These are phyloP conservation scores for Sesamia inferens DNA, from an alignment of 2,888 invertebrate species.

Conservation along the genomic window DNA sequence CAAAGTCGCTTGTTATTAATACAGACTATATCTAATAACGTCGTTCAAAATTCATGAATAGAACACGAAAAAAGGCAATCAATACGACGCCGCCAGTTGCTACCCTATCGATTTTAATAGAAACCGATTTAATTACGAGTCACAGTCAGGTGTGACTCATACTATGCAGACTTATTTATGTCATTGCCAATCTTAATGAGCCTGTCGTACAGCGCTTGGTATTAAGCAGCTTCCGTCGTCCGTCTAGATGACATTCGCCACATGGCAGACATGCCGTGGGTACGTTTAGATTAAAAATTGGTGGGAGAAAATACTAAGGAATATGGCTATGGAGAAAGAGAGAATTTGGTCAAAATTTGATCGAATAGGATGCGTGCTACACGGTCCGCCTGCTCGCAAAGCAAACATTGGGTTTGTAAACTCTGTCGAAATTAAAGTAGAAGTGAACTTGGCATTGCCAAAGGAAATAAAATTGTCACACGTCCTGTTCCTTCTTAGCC, in stretches of 20 bases:
- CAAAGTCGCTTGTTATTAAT: constrained; percentile 9
- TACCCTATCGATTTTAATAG: constrained; percentile 32
- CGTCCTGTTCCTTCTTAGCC: constrained; percentile 32
- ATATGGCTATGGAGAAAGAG: background rate
- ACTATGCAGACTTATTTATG: constrained; percentile 18
- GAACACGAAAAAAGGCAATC: constrained; percentile 25
- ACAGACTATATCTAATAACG: background rate
- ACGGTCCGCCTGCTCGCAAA: background rate
- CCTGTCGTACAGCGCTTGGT: constrained; percentile 7
- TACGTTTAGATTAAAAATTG: no score
- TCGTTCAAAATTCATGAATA: constrained; percentile 13
- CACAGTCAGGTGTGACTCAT: constrained; percentile 37
- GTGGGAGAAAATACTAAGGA: no score
- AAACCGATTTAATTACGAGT: background rate
- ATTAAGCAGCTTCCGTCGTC: constrained; percentile 29
- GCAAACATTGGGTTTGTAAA: background rate
- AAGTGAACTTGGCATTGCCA: constrained; percentile 10
- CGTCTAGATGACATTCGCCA: constrained; percentile 15
- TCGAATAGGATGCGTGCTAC: background rate
- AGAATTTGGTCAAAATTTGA: background rate
- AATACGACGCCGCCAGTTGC: constrained; percentile 18
- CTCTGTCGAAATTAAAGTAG: background rate
- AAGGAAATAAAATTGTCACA: constrained; percentile 16
- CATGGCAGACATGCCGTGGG: background rate
- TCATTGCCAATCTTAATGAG: constrained; percentile 32